Evolutionary conservation across 2,797 vertebrate genomes (phyloP).

Genomic region (Potorous gilbertii): DNA sequence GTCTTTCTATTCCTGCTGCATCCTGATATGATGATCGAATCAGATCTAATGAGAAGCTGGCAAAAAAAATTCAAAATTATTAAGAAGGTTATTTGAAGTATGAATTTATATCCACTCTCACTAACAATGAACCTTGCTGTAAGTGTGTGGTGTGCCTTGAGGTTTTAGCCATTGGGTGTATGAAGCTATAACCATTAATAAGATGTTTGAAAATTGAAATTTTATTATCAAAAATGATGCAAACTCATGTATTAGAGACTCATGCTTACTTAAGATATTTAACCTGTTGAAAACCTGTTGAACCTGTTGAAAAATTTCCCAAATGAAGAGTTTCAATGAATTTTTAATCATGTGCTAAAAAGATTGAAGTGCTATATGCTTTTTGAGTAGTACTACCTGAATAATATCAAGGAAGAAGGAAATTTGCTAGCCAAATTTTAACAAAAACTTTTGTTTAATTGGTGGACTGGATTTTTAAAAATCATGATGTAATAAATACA

Average conservation of each 20-base stretch:
- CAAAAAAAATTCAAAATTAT: not conserved
- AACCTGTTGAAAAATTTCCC: not conserved
- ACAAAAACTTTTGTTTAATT: not conserved
- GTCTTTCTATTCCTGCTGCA: not conserved
- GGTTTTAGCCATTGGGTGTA: not conserved
- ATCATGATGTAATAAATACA: not conserved
- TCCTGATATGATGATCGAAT: not conserved
- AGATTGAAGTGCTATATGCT: not conserved
- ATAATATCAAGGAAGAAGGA: not conserved
- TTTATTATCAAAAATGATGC: not conserved
- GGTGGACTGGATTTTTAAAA: not conserved
- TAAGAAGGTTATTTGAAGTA: not conserved
- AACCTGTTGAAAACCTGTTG: too few relatives aligned
- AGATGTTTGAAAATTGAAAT: not conserved
- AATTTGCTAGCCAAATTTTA: not conserved
- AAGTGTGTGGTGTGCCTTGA: not conserved
- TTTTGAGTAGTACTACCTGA: not conserved
- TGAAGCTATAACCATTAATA: not conserved
- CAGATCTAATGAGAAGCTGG: not conserved
- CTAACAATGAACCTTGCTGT: not conserved
- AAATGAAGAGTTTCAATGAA: not conserved
- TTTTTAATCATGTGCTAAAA: not conserved
- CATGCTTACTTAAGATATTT: not conserved
- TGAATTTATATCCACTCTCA: not conserved
- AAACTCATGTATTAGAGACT: not conserved